phyloP scores from a whole-genome alignment of 2,113 vertebrate genomes.

The Peromyscus californicus region DNA sequence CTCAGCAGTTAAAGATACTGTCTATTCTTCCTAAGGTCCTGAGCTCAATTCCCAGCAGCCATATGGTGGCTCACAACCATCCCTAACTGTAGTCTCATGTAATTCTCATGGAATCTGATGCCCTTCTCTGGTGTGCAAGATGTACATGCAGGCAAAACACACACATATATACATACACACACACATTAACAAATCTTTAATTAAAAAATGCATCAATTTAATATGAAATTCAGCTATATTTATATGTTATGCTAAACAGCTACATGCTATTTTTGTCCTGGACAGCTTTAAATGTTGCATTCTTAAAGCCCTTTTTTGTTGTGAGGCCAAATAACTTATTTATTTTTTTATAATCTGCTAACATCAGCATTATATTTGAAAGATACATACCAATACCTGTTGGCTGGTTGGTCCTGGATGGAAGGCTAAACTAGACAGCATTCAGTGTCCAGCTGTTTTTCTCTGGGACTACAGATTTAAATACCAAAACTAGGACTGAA shows the following conservation, averaged over 20 bases:
- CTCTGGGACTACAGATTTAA: background rate
- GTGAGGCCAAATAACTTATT: conserved; percentile 54
- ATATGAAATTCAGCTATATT: conserved; percentile 45
- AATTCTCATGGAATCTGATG: background rate
- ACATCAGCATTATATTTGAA: conserved; percentile 13
- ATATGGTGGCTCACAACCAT: background rate
- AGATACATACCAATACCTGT: background rate
- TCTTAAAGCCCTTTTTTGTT: conserved; percentile 37
- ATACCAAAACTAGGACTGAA: background rate
- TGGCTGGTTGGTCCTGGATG: background rate
- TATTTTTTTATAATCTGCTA: conserved; percentile 47
- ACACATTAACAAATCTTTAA: background rate
- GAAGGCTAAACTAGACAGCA: background rate
- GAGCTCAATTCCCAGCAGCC: background rate
- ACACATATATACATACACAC: background rate
- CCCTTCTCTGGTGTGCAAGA: background rate
- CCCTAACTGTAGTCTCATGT: background rate
- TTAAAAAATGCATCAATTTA: background rate
- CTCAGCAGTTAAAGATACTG: background rate
- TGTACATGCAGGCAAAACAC: background rate
- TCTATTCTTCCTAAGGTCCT: background rate
- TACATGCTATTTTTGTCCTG: conserved; percentile 13
- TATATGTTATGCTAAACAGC: conserved; percentile 26
- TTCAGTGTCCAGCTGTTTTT: background rate
- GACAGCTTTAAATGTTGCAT: background rate